Base-by-base conservation (phyloP, 2,888 invertebrate genomes). In the Hydraecia micacea region DNA sequence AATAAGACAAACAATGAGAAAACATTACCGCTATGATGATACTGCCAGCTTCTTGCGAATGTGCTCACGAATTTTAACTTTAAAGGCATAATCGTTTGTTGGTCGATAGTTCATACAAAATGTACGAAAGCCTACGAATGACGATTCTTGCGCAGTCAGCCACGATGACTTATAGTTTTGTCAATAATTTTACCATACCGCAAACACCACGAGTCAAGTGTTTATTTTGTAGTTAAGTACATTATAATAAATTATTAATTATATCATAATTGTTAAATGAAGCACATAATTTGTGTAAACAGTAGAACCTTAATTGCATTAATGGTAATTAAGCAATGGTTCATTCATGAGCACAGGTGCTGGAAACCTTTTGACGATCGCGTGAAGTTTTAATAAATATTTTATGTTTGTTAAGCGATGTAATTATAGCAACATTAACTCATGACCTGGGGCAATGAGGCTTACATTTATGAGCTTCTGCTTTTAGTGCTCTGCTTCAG, bases 311-410 rank as follows among this genome's bases (percentile, higher is more conserved):
- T 73, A 78, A 83, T 81, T 73, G 42, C 36, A 69, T 83, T 69
- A 73, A 72, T 73, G 68, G 25, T 83, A 69, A 81, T 81, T 78
- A 81, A 46, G 65, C 70, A 83, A 82, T 81, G 28, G n/a, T 67
- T 82, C 66, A 71, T 82, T 77, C 36, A 82, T 71, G 82, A 76
- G 52, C 36, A 25, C 60, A 46, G 52, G 21, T 58, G 36, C 11
- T 4, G 21, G 9, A 28, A 71, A 71, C 52, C n/a, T 65, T 82
- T 82, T 71, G 70, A 39, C 7, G 21, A 32, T 32, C 15, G 36
- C 8, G n/a, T 58, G 28, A 32, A 46, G 15, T 46, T 74, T n/a
- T 58, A 11, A 62, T 55, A 52, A 73, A 73, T 80, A 60, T 42
- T 73, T 73, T 60, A 32, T 60, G 58, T 66, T 58, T 79, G 25